Percentiles rank a stretch among this genome's conserved stretches.
Evolutionary conservation across 2,113 vertebrate genomes (phyloP).

Genomic region (Coracopsis vasa): DNA sequence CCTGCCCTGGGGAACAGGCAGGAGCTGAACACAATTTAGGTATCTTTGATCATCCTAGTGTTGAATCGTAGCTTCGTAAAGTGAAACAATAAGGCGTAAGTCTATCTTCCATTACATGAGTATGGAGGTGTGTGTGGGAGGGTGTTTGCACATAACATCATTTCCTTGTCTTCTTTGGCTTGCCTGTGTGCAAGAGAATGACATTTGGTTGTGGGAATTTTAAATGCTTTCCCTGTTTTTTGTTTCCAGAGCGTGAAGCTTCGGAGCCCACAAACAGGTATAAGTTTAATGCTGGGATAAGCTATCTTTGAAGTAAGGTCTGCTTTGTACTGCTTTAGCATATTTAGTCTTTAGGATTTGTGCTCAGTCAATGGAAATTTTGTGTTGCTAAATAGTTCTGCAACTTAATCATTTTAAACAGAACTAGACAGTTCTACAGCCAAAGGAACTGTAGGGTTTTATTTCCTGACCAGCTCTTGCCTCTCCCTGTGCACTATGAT

Average conservation of each 20-base stretch:
- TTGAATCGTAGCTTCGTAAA: background rate
- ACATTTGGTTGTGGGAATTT: background rate
- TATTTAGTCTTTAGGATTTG: background rate
- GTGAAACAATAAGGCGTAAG: background rate
- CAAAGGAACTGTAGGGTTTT: background rate
- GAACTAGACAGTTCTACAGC: background rate
- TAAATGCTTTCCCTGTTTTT: constrained; percentile 17
- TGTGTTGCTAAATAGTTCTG: background rate
- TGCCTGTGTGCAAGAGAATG: background rate
- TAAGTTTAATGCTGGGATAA: background rate
- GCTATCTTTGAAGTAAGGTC: background rate
- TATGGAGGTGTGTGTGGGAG: background rate
- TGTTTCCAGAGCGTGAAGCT: constrained; percentile 75
- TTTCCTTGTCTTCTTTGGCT: background rate
- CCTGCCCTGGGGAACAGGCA: background rate
- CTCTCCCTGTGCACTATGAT: background rate
- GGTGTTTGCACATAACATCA: background rate
- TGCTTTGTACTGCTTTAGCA: background rate
- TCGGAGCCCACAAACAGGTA: constrained; percentile 69
- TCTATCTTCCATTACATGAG: background rate
- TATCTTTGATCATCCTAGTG: background rate
- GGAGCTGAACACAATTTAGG: background rate
- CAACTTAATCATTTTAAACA: background rate
- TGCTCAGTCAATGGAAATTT: background rate
- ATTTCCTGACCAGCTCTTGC: background rate